Percentiles rank a stretch among this genome's conserved stretches.
Conservation (phyloP, 2,888 invertebrate genomes). For the Pachliopta kotzebuea region DNA sequence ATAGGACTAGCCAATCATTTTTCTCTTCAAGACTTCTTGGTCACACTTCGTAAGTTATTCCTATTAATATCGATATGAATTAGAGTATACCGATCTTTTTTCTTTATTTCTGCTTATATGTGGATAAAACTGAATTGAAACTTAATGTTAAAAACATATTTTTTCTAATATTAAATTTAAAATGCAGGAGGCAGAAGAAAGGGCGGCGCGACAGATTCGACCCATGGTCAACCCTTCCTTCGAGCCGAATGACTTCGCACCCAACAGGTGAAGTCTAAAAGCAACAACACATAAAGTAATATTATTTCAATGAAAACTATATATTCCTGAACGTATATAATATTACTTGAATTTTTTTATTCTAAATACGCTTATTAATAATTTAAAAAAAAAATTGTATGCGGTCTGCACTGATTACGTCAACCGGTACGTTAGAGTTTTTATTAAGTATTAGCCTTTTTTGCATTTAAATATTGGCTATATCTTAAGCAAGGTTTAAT, state of each 20-base stretch:
- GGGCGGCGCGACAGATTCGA: slow-evolving; percentile 61
- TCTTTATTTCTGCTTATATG: no score
- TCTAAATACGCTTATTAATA: no score
- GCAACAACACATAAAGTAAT: neutral
- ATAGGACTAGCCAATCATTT: neutral
- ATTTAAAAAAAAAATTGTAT: no score
- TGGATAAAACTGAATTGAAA: no score
- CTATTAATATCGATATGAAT: no score
- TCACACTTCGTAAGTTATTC: no score
- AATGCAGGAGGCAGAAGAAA: slow-evolving; percentile 66
- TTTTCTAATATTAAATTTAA: slow-evolving; percentile 12
- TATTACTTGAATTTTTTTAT: neutral
- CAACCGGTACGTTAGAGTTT: no score
- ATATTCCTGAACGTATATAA: neutral
- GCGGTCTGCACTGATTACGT: no score
- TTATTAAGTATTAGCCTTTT: no score
- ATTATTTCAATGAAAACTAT: neutral
- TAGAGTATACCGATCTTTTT: no score
- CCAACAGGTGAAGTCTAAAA: slow-evolving; percentile 61
- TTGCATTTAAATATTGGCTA: neutral
- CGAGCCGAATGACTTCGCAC: slow-evolving; percentile 72
- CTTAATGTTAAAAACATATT: neutral
- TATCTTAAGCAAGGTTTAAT: neutral
- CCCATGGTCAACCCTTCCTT: slow-evolving; percentile 76
- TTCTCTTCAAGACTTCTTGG: no score